phyloP scores from a whole-genome alignment of 2,113 vertebrate species.

The Amblyornis subalaris region DNA sequence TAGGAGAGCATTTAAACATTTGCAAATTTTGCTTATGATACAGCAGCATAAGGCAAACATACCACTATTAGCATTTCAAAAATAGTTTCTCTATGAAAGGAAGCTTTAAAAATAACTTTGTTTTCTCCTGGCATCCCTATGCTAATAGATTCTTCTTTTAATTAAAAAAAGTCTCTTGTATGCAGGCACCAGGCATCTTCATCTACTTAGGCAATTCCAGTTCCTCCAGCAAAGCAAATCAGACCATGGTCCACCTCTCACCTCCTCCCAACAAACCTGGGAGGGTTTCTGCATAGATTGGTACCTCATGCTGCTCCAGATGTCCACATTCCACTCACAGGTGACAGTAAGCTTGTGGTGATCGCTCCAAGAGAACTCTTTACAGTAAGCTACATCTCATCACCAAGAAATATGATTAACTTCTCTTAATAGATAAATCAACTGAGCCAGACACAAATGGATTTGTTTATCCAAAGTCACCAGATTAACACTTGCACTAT shows the following conservation, averaged over 20 bases:
- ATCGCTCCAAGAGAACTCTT: neutral
- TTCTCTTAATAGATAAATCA: neutral
- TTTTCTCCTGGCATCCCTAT: neutral
- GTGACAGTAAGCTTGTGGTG: neutral
- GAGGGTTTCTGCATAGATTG: neutral
- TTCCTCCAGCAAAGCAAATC: neutral
- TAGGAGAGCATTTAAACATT: neutral
- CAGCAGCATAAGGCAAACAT: conserved; percentile 12
- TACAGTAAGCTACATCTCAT: neutral
- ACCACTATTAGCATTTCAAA: conserved; percentile 50
- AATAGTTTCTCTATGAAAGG: conserved; percentile 34
- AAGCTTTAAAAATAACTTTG: conserved; percentile 43
- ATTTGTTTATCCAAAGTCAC: neutral
- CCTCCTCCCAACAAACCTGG: neutral
- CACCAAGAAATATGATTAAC: neutral
- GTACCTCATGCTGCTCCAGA: neutral
- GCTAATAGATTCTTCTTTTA: conserved; percentile 19
- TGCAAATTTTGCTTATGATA: conserved; percentile 21
- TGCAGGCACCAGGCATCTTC: neutral
- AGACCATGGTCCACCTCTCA: neutral
- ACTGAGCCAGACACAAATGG: neutral
- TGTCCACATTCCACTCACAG: neutral
- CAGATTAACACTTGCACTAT: neutral
- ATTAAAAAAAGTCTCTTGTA: neutral
- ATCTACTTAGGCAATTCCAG: neutral